Base-by-base conservation (phyloP, 2,113 vertebrate species). In the Scopus umbretta region DNA sequence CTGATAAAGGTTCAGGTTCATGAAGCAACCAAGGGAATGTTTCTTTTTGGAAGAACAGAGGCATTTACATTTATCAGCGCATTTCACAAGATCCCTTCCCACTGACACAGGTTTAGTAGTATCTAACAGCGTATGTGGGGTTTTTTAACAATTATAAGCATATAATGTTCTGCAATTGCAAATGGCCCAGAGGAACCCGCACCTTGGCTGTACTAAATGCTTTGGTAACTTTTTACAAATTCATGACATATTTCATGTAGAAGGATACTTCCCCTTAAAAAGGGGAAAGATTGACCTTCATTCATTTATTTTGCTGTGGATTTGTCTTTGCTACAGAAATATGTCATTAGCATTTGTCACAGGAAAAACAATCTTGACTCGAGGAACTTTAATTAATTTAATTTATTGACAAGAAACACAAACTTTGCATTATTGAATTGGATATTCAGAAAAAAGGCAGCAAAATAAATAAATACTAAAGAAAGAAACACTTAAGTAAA, bases 41-140 rank as follows among this genome's bases (percentile, higher is more conserved):
- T 90, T 80, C 3, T 36, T 92, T 91, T 16, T 43, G 18, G 34
- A 71, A 84, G 26, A 71, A 61, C 2, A 13, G 19, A 87, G 45
- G 16, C 12, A 74, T 32, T 29, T 83, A 42, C 34, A 14, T 84
- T 78, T 81, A 66, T 47, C n/a, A 72, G 42, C 91, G 7, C 3
- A 43, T 63, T 94, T 80, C 47, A 78, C 22, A 50, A 50, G 55
- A 83, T 42, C 6, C 5, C 1, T 4, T 67, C 43, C 18, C 38
- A 58, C 17, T 78, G 16, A 38, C 49, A 70, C 0, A 58, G 4
- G 13, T 55, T 82, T 85, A 63, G 49, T 45, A 63, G 11, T 30
- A 38, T 74, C 73, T 85, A 70, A n/a, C 3, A 38, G 18, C 1
- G 0, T 15, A 22, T n/a, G 15, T 43, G 27, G 27, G 0, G 4